Evolutionary conservation across 92 coral and sea anemone species (phyloP).

Genomic region (Pocillopora grandis): DNA sequence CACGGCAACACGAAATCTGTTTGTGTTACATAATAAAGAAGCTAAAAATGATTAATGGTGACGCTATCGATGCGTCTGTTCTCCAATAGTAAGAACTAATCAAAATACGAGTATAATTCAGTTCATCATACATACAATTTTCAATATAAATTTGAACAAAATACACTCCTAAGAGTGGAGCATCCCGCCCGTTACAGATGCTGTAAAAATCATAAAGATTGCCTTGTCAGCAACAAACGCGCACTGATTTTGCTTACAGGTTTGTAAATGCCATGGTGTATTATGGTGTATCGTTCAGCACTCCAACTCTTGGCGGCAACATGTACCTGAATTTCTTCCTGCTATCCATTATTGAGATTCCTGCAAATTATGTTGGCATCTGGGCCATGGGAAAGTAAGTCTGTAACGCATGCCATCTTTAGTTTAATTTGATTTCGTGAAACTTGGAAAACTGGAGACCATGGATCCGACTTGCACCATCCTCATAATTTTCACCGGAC

Average conservation of each 20-base stretch:
- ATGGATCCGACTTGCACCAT: not conserved
- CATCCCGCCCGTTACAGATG: not conserved
- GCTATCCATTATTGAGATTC: conserved; percentile 76
- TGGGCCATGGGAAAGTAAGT: conserved; percentile 65
- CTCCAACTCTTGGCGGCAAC: conserved; percentile 83
- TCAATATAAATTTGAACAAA: no score
- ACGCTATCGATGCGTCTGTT: no score
- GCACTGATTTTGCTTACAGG: conserved; percentile 33
- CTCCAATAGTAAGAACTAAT: no score
- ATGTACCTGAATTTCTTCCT: conserved; percentile 83
- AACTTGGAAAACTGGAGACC: not conserved
- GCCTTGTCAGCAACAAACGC: no score
- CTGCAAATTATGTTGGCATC: conserved; percentile 66
- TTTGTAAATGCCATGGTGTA: conserved; percentile 79
- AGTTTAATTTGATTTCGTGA: not conserved
- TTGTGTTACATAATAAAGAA: no score
- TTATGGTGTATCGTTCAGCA: conserved; percentile 80
- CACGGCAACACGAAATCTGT: no score
- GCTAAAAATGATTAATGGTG: no score
- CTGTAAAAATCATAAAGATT: not conserved
- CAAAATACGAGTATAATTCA: no score
- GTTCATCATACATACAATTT: no score
- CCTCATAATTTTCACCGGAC: no score
- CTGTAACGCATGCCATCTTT: not conserved
- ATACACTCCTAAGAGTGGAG: not conserved